Base-by-base conservation (phyloP, 2,113 vertebrate species). In the Halichoeres trimaculatus region DNA sequence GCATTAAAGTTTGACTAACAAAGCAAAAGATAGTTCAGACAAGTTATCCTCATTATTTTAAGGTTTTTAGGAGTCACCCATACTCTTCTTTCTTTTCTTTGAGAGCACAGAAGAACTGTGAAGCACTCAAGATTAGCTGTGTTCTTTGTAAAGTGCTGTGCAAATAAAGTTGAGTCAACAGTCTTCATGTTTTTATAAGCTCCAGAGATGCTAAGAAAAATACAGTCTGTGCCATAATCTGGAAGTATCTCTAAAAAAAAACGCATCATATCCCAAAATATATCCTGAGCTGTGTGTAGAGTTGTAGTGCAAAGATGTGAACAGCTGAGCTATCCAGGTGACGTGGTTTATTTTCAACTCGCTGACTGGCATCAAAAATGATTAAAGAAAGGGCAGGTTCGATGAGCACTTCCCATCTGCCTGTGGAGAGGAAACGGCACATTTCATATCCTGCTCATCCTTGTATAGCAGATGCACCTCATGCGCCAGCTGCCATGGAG, bases 381-480 rank as follows among this genome's bases (percentile, higher is more conserved):
- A 69, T 86, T 73, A 79, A 70, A 70, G 61, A 76, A 34, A 40
- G 52, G 22, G 24, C 58, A 74, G 47, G 38, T 55, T 64, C 75
- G 68, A 51, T 48, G n/a, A 75, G 62, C 51, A 43, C 41, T 57
- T 50, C 20, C 69, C 72, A 78, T 72, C 70, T 74, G 52, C 76
- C 64, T 53, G 35, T 62, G 62, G 30, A 77, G 52, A 54, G 64
- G 53, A 58, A 78, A 60, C 3, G 23, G 76, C 75, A 65, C 17
- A 2, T 78, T 70, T 75, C 24, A 85, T 86, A 78, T 78, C 56
- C 63, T 62, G 56, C 41, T 79, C 65, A 47, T 41, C 40, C 48
- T 53, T 35, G 24, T 62, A 40, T 43, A 54, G 74, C 62, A 85
- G 81, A 68, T 76, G 81, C 36, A 73, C n/a, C 43, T 52, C 67